Percentiles rank a stretch among this genome's conserved stretches.
phyloP scores from a whole-genome alignment of 2,797 vertebrate genomes.

The Hafferia zeledoni region DNA sequence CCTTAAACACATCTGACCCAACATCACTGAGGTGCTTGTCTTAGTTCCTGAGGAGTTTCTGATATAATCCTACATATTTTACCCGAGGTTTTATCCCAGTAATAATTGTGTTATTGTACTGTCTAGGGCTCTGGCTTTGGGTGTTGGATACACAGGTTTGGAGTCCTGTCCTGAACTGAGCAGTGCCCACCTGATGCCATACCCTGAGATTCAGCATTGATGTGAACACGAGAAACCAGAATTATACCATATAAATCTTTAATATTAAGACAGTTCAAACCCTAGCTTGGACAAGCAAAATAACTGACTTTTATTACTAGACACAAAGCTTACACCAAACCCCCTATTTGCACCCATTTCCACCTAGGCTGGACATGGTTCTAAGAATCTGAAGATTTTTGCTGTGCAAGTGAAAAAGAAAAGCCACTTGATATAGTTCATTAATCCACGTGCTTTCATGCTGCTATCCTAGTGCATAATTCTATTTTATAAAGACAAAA shows the following conservation, averaged over 20 bases:
- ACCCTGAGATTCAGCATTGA: background rate
- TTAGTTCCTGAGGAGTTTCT: background rate
- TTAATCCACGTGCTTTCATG: background rate
- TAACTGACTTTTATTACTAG: background rate
- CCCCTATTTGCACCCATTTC: background rate
- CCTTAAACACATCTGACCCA: background rate
- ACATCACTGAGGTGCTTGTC: background rate
- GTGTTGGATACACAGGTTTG: background rate
- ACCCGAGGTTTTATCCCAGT: background rate
- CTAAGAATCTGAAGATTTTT: background rate
- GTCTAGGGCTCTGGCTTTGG: background rate
- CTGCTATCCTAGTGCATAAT: background rate
- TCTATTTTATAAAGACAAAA: background rate
- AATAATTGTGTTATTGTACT: background rate
- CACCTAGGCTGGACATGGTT: background rate
- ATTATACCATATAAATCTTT: background rate
- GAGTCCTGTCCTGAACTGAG: background rate
- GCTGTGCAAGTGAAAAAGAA: background rate
- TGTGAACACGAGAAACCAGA: background rate
- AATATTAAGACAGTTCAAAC: background rate
- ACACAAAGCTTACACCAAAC: background rate
- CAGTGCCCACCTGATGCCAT: background rate
- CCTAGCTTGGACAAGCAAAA: background rate
- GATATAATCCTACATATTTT: background rate
- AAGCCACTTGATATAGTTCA: background rate